phyloP scores from a whole-genome alignment of 35 echinoderm and acorn worm species.

The Ophioderma brevispina region DNA sequence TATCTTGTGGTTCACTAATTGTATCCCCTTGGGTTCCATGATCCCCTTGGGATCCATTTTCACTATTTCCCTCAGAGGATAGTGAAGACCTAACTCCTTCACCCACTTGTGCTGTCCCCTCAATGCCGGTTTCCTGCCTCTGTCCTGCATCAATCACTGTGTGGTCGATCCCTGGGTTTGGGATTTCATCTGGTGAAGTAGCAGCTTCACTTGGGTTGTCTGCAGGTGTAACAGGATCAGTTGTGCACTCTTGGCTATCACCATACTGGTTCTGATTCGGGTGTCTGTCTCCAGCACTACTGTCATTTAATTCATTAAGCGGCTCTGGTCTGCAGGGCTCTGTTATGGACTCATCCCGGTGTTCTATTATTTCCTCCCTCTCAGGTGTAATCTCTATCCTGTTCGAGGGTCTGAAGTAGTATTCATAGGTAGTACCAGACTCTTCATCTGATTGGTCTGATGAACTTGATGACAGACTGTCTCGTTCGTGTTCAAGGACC shows the following conservation, averaged over 20 bases:
- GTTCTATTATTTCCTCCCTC: too few species aligned
- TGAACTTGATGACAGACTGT: neutral
- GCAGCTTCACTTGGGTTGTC: too few species aligned
- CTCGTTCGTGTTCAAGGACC: neutral
- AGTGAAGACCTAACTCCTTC: too few species aligned
- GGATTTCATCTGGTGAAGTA: too few species aligned
- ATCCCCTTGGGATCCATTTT: neutral
- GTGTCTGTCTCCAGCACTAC: neutral
- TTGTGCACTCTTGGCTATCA: too few species aligned
- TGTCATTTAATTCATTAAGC: neutral
- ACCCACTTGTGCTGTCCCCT: neutral
- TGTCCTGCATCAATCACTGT: neutral
- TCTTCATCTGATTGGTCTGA: neutral
- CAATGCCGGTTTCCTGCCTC: neutral
- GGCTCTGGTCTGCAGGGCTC: too few species aligned
- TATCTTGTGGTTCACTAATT: neutral
- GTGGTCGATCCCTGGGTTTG: neutral
- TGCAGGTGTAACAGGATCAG: too few species aligned
- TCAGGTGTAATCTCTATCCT: neutral
- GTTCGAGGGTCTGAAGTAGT: neutral
- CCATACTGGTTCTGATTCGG: neutral
- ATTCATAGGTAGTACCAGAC: too few species aligned
- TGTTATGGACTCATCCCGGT: too few species aligned
- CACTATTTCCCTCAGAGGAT: too few species aligned
- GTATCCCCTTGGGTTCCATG: neutral